These are phyloP conservation scores for Gymnorhina tibicen DNA, from an alignment of 2,113 vertebrate species.

Conservation along the genomic window DNA sequence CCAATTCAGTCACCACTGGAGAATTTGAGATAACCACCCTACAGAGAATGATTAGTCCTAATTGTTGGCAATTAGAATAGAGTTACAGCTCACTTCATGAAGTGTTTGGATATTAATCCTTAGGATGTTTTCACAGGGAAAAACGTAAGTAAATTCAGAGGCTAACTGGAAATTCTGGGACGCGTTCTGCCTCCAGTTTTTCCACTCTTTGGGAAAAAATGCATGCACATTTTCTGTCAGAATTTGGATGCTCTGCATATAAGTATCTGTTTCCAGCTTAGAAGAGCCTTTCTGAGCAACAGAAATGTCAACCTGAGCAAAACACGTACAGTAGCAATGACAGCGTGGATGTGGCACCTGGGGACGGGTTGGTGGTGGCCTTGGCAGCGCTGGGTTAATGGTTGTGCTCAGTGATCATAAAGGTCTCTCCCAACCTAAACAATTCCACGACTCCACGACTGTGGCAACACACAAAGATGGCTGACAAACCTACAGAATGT, in stretches of 20 bases:
- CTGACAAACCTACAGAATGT: neutral
- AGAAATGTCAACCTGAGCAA: neutral
- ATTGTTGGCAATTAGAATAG: slow-evolving; percentile 8
- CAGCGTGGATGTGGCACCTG: neutral
- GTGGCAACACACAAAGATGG: neutral
- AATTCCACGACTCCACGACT: neutral
- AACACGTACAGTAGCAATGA: accelerated
- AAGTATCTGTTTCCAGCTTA: neutral
- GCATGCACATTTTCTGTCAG: neutral
- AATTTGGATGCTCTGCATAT: neutral
- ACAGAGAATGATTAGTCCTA: neutral
- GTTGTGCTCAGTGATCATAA: neutral
- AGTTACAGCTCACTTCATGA: neutral
- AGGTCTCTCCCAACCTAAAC: neutral
- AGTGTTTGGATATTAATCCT: neutral
- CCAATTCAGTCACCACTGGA: neutral
- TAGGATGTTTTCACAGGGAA: neutral
- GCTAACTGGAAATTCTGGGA: neutral
- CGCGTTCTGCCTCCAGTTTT: neutral
- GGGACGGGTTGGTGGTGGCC: neutral
- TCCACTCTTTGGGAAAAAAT: neutral
- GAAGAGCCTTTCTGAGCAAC: neutral
- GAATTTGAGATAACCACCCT: neutral
- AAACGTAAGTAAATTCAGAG: neutral
- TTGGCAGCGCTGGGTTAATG: neutral